Evolutionary conservation across 2,113 vertebrate species (phyloP).

Genomic region (Pipa parva): DNA sequence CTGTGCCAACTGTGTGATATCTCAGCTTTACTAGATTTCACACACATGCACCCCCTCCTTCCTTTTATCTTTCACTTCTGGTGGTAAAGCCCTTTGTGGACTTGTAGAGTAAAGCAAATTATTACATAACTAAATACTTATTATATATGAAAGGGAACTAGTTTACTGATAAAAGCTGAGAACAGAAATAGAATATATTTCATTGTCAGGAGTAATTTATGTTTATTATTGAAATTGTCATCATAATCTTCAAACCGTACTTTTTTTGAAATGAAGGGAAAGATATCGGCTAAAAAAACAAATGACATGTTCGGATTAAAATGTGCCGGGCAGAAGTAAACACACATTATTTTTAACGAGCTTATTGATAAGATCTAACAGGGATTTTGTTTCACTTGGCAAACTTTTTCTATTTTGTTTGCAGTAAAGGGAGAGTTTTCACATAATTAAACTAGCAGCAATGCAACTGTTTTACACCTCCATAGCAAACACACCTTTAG

Average conservation of each 20-base stretch:
- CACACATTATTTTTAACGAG: constrained; percentile 29
- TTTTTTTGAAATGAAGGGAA: neutral
- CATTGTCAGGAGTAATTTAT: no score
- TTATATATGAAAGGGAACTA: no score
- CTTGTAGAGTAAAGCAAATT: no score
- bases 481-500: neutral
- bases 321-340: constrained; percentile 15
- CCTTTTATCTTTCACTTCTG: constrained; percentile 58
- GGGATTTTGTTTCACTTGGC: constrained; percentile 18
- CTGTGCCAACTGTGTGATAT: constrained; percentile 98
- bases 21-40: constrained; percentile 71
- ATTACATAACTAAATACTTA: no score
- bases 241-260: neutral
- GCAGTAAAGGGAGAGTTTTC: neutral
- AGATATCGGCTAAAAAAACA: neutral
- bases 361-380: constrained; percentile 9
- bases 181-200: no score
- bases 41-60: no score
- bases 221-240: no score
- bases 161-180: no score
- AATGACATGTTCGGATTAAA: constrained; percentile 1
- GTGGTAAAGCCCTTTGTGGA: constrained; percentile 64
- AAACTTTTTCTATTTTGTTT: constrained; percentile 13
- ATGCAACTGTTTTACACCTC: neutral
- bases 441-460: neutral